Evolutionary conservation across 1,140 invertebrate species (phyloP), one percentile per base, ranked within the genome.

Genomic region (Pseudomyrmex dendroicus): DNA sequence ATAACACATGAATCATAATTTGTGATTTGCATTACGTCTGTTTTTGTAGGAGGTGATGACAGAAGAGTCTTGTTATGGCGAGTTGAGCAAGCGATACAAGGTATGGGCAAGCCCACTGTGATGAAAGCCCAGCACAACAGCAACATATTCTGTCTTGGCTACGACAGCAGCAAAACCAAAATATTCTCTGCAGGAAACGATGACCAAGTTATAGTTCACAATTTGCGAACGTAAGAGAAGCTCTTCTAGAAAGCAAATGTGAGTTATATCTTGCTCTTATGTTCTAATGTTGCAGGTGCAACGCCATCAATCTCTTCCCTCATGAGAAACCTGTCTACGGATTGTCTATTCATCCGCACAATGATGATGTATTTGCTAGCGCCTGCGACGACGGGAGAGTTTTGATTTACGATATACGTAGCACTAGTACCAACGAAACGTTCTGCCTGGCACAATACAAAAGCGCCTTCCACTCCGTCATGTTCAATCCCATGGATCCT

Each of bases 101-200:
- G 95, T 72, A 91, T 95, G 57, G 95, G 95, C 13, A 95, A 95
- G 25, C 97, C 97, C 0, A 93, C 94, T 15, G 92, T 94, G 0
- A 98, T 99, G 97, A 96, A 96, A 91, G 96, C 96, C 13, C 96
- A 97, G 86, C 98, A 99, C 92, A 95, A 96, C 78, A 98, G 98
- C 90, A 99, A 99, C 93, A 98, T 99, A 84, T 99, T 99, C 93
- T 98, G 98, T 91, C 95, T 99, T 10, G 97, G 96, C 44, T 98
- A 98, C 89, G 97, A 98, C 88, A 96, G 95, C 84, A 95, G 95
- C 57, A 98, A 97, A 91, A 95, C 95, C 35, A 97, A 96, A 92
- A 96, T 99, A 87, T 98, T 98, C 93, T 99, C 98, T 50, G 98
- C 97, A 78, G 98, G 98, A 67, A 99, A 99, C 95, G 98, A 99